Percentiles rank a stretch among this genome's conserved stretches.
Evolutionary conservation across 2,888 invertebrate species (phyloP).

Genomic region (Agelastica alni): DNA sequence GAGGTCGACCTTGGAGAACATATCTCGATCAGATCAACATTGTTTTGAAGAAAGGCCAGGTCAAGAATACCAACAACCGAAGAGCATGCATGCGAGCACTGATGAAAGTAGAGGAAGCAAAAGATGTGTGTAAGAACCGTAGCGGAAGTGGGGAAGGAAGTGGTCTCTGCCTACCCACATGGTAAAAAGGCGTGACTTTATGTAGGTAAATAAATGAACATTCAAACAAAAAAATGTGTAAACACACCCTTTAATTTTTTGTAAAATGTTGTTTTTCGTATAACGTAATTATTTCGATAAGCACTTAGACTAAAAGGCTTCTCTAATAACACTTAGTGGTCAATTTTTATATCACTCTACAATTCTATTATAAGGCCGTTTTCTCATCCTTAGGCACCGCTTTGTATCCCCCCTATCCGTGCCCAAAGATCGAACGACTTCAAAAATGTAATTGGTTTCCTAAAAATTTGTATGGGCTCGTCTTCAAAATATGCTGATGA

Average conservation of each 20-base stretch:
- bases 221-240: too few species aligned
- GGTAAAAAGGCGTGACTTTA: too few species aligned
- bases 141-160: too few species aligned
- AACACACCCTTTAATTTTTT: neutral
- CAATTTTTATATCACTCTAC: constrained; percentile 54
- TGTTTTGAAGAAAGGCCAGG: too few species aligned
- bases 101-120: too few species aligned
- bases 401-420: constrained; percentile 24
- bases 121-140: too few species aligned
- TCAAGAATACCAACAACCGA: too few species aligned
- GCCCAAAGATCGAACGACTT: constrained; percentile 43
- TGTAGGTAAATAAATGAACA: too few species aligned
- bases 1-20: too few species aligned
- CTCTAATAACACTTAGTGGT: constrained; percentile 55
- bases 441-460: constrained; percentile 7
- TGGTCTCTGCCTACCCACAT: too few species aligned
- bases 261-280: neutral
- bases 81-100: too few species aligned
- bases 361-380: constrained; percentile 53
- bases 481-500: constrained; percentile 15
- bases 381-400: constrained; percentile 47
- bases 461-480: constrained; percentile 8
- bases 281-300: constrained; percentile 6
- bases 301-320: constrained; percentile 44
- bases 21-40: too few species aligned